These are phyloP conservation scores for Nematopogon swammerdamellus DNA, from an alignment of 2,888 invertebrate species.

Conservation along the genomic window DNA sequence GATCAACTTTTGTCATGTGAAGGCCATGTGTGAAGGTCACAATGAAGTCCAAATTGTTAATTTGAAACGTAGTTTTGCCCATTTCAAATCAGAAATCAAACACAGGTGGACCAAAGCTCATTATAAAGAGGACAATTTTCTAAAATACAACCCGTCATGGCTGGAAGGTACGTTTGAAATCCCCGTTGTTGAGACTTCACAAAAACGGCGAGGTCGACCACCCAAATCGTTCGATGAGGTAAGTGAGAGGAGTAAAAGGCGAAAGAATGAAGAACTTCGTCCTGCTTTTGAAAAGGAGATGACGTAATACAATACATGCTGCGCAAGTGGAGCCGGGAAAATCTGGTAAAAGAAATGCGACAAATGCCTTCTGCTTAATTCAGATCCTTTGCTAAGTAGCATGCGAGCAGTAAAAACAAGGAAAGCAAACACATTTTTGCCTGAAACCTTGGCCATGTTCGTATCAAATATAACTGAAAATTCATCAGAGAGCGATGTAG, in stretches of 20 bases:
- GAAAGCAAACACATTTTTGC: slow-evolving; percentile 4
- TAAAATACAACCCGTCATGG: slow-evolving; percentile 2
- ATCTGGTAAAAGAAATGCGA: slow-evolving; percentile 6
- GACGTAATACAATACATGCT: slow-evolving; percentile 13
- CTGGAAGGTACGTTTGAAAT: slow-evolving; percentile 4
- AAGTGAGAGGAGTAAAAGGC: slow-evolving; percentile 6
- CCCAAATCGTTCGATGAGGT: slow-evolving; percentile 1
- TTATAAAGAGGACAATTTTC: slow-evolving; percentile 2
- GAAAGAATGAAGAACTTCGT: slow-evolving; percentile 7
- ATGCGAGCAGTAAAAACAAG: neutral
- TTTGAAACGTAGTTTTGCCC: slow-evolving; percentile 3
- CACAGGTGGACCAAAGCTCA: slow-evolving; percentile 2
- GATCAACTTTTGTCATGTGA: neutral
- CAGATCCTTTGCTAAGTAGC: slow-evolving; percentile 2
- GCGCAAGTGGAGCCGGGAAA: slow-evolving; percentile 11
- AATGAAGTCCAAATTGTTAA: slow-evolving; percentile 1
- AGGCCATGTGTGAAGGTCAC: neutral
- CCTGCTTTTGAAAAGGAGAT: slow-evolving; percentile 2
- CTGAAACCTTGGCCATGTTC: slow-evolving; percentile 6
- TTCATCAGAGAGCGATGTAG: slow-evolving; percentile 6
- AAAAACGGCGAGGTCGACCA: slow-evolving; percentile 1
- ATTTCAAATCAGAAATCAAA: slow-evolving; percentile 4
- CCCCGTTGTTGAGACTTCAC: slow-evolving; percentile 1
- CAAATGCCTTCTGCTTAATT: neutral
- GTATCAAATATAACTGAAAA: slow-evolving; percentile 4